phyloP scores from a whole-genome alignment of 2,797 vertebrate species.

The Spheniscus humboldti region DNA sequence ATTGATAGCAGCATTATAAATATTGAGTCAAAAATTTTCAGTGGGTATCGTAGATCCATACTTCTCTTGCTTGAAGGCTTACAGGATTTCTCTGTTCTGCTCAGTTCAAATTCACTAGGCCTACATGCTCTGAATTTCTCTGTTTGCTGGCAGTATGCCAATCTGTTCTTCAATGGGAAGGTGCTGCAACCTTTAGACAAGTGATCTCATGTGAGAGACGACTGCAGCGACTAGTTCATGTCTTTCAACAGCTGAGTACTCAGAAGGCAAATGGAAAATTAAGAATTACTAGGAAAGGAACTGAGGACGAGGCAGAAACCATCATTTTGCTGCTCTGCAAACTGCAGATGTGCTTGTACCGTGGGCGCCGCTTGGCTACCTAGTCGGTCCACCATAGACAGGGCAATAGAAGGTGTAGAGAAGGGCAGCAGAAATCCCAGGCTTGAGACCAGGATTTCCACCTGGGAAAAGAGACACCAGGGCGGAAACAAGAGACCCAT shows the following conservation, averaged over 20 bases:
- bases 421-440: neutral
- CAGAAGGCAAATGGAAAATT: neutral
- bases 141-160: neutral
- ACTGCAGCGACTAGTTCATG: neutral
- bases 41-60: neutral
- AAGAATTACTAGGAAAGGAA: neutral
- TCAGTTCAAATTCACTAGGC: neutral
- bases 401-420: neutral
- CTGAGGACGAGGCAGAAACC: neutral
- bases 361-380: neutral
- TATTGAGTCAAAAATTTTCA: neutral
- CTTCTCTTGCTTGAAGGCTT: neutral
- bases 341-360: neutral
- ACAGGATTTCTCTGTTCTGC: neutral
- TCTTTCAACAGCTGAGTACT: neutral
- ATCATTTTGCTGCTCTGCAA: neutral
- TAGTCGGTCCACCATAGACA: neutral
- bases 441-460: neutral
- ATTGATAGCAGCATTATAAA: neutral
- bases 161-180: neutral
- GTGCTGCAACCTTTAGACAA: neutral
- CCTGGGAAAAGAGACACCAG: neutral
- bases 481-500: neutral
- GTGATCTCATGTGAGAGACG: neutral
- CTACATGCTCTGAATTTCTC: neutral